phyloP scores from a whole-genome alignment of 2,797 vertebrate species.

The Loris lydekkerianus region DNA sequence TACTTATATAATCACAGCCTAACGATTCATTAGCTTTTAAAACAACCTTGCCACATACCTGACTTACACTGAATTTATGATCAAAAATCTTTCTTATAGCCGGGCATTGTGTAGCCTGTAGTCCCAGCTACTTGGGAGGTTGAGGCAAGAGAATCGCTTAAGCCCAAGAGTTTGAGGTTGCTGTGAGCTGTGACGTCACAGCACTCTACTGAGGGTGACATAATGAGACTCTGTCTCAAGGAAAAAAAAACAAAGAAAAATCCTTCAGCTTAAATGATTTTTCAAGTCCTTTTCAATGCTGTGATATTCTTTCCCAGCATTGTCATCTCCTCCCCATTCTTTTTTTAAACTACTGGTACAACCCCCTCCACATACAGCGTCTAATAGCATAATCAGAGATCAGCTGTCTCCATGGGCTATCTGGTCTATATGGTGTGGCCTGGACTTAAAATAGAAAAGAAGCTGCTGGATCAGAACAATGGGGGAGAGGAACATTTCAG shows the following conservation, averaged over 20 bases:
- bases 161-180: too few species aligned
- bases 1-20: background rate
- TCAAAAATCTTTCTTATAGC: background rate
- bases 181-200: too few species aligned
- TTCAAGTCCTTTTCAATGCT: background rate
- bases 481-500: background rate
- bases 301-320: background rate
- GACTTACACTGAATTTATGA: background rate
- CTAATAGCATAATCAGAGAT: background rate
- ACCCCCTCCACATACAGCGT: background rate
- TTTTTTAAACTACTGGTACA: background rate
- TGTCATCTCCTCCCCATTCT: background rate
- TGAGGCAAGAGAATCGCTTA: too few species aligned
- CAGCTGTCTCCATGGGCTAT: background rate
- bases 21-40: conserved; percentile 12
- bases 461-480: background rate
- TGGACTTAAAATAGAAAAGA: background rate
- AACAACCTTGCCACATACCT: background rate
- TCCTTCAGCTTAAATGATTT: background rate
- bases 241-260: background rate
- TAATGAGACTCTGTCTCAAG: too few species aligned
- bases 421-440: too few species aligned
- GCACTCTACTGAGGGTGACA: too few species aligned
- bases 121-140: too few species aligned
- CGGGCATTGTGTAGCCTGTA: too few species aligned